Base-by-base conservation (phyloP, 2,113 vertebrate genomes). In the Chloropsis hardwickii region DNA sequence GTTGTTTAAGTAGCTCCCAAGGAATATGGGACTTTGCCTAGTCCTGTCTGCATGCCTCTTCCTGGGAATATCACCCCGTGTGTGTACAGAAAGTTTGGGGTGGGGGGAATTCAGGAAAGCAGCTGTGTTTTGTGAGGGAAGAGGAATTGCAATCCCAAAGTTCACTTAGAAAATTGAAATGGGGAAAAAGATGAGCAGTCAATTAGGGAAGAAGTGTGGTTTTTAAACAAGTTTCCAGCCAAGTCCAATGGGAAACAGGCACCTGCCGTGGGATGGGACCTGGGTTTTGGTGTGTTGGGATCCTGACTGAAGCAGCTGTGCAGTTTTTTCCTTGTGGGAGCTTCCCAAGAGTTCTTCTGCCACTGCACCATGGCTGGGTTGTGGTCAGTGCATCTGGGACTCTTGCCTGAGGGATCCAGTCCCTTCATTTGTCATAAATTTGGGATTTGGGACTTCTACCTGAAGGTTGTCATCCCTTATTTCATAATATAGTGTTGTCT, bases 41-140 rank as follows among this genome's bases (percentile, higher is more conserved):
- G 53, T 50, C 28, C 61, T 16, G 5, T 23, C 31, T 23, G 31
- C 4, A 1, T 29, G 18, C 9, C 40, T 72, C 16, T 39, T 87
- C 47, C 64, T 1, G 10, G 21, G 51, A 61, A 67, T 44, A 25
- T 48, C 5, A 0, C 12, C 33, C 3, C 0, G 14, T 4, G 0
- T 28, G 7, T 14, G 4, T 22, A 51, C 39, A 12, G 61, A 25
- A 74, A 8, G 25, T 27, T 10, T 47, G 69, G 44, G 15, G 39
- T 7, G 25, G 24, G 2, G 12, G 1, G 4, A 47, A 39, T 29
- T 16, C 1, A 9, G 65, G 76, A 56, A 74, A 65, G 22, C 6
- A 5, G 18, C 71, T 37, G 23, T 2, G 0, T 25, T 33, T 2
- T 13, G 20, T 9, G 28, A 60, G 35, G 42, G 7, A 13, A 6